Evolutionary conservation across 2,113 vertebrate genomes (phyloP), one percentile per base, ranked within the genome.

Genomic region (Alethe diademata): DNA sequence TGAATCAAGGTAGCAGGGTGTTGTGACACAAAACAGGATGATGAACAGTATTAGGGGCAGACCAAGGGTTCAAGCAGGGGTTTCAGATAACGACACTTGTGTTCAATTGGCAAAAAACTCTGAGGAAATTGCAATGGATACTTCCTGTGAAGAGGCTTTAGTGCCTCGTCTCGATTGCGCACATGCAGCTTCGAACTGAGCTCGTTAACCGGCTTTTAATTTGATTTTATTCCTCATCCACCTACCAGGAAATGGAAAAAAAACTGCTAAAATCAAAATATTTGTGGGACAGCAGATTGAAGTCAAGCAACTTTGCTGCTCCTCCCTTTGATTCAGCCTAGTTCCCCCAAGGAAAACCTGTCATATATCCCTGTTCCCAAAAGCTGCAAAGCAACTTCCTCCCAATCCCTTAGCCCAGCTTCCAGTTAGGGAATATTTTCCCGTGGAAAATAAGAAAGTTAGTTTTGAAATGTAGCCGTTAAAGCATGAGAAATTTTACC

Each of bases 1-100:
- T 99, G 99, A 99, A 99, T 99, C 99, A 99, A 99, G 99, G 99
- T 99, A 99, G 99, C 99, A 99, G 99, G 99, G 99, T 99, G 99
- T 99, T 99, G 99, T 99, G 99, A 99, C 98, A 98, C 99, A 99
- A 99, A 99, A 99, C 99, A 99, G 99, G 99, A 98, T 99, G 99
- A 99, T 99, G 99, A 99, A 99, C 99, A 99, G 99, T 99, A 99
- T 99, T 98, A 98, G 98, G 99, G 98, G 98, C 97, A 98, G 98
- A 98, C 99, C 98, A 98, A 98, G 98, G 99, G 98, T 97, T 99
- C 97, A 97, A 97, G 98, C 98, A 97, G 97, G 98, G 99, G 99
- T 98, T 98, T 99, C 98, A 98, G 98, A 98, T 98, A 98, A 98
- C 88, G 40, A 95, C 92, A 84, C 71, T 90, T 83, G 93, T 92